These are phyloP conservation scores for Bradypus variegatus DNA, from an alignment of 2,797 vertebrate species.

Conservation along the genomic window DNA sequence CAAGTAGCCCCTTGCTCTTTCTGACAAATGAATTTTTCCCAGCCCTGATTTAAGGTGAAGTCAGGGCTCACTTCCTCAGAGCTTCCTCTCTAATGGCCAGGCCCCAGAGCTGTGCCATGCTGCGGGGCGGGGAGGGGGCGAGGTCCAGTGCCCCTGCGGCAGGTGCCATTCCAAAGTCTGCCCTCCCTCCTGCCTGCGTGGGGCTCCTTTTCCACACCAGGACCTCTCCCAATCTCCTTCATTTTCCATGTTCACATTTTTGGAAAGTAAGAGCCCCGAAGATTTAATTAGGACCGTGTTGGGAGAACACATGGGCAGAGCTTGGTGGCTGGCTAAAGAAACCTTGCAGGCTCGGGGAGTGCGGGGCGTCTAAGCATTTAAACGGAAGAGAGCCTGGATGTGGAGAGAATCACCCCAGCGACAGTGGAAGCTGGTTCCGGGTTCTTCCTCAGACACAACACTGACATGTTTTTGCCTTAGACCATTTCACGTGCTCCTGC, in stretches of 20 bases:
- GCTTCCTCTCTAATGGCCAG: not conserved
- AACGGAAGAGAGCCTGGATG: not conserved
- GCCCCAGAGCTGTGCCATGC: too few species aligned
- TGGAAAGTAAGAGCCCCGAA: constrained; percentile 14
- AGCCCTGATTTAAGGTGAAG: not conserved
- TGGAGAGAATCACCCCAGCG: not conserved
- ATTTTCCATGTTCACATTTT: not conserved
- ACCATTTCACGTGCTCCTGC: not conserved
- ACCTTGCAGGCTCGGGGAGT: not conserved
- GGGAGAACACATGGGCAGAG: constrained; percentile 25
- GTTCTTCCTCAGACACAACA: not conserved
- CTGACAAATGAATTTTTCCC: not conserved
- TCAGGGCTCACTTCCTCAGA: not conserved
- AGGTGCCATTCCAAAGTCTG: not conserved
- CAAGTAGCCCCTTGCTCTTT: not conserved
- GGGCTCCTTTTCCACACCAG: not conserved
- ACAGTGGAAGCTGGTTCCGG: not conserved
- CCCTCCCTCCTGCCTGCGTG: not conserved
- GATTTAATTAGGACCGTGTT: not conserved
- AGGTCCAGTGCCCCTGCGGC: rapidly evolving
- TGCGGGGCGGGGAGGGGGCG: rapidly evolving
- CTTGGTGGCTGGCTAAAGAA: not conserved
- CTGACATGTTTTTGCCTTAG: not conserved
- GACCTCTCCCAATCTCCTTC: not conserved
- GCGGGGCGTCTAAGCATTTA: not conserved